These are phyloP conservation scores for Cistogaster globosa DNA, from an alignment of 2,888 invertebrate species.

Conservation along the genomic window DNA sequence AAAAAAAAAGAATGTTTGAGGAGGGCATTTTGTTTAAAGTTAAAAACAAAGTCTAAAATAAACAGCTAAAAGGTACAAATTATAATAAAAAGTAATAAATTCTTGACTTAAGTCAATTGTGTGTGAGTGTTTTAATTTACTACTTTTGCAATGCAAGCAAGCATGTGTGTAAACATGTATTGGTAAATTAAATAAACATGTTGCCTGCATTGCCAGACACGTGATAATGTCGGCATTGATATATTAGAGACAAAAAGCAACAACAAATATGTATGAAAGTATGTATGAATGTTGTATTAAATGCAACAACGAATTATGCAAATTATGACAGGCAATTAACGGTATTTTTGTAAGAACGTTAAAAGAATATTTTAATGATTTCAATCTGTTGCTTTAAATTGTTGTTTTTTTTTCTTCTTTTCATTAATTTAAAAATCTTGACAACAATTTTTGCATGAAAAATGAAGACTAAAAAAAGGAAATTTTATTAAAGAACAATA, in stretches of 20 bases:
- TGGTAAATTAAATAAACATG: slow-evolving; percentile 38
- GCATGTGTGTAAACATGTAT: neutral
- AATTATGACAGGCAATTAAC: slow-evolving; percentile 59
- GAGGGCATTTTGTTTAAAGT: slow-evolving; percentile 32
- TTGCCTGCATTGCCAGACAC: slow-evolving; percentile 51
- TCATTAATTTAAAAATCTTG: slow-evolving; percentile 9
- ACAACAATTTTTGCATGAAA: neutral
- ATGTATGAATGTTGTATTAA: neutral
- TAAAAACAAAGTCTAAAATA: neutral
- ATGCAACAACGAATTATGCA: slow-evolving; percentile 38
- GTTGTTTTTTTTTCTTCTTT: neutral
- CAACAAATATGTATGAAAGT: neutral
- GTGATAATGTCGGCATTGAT: slow-evolving; percentile 57
- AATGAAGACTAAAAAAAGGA: neutral
- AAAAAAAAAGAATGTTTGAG: slow-evolving; percentile 1
- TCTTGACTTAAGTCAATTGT: neutral
- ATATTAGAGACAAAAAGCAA: slow-evolving; percentile 17
- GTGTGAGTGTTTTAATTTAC: neutral
- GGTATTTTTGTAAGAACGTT: slow-evolving; percentile 55
- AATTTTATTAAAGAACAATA: too few relatives aligned
- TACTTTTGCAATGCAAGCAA: neutral
- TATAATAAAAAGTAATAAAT: neutral
- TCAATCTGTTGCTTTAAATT: slow-evolving; percentile 8
- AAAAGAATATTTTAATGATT: slow-evolving; percentile 46
- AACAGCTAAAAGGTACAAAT: neutral